A percentile compares a stretch with the other conserved stretches of the same genome.
These are phyloP conservation scores for Tribolium castaneum DNA, from an alignment of 1,140 invertebrate species.

Conservation along the genomic window DNA sequence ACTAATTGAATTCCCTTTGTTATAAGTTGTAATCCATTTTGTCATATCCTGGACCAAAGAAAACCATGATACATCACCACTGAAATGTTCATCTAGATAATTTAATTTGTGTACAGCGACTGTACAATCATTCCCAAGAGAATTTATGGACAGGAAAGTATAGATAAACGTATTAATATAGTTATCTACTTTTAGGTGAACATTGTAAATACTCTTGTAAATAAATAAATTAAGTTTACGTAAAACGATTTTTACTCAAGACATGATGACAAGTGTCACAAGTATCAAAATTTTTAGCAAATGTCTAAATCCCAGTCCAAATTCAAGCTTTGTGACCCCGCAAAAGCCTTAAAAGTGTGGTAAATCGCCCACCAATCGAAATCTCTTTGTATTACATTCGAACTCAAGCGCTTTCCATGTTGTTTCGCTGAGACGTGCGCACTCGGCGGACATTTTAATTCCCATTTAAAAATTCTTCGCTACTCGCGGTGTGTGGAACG, in stretches of 20 bases:
- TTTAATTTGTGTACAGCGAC: slow-evolving; percentile 24
- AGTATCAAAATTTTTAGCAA: not conserved
- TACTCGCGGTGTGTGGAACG: slow-evolving; percentile 15
- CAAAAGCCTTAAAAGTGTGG: not conserved
- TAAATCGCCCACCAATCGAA: not conserved
- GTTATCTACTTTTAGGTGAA: slow-evolving; percentile 40
- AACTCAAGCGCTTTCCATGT: not conserved
- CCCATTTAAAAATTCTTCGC: slow-evolving; percentile 32
- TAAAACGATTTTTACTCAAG: not conserved
- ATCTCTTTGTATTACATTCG: not conserved
- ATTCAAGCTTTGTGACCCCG: not conserved
- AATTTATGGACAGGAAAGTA: slow-evolving; percentile 31
- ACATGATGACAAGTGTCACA: not conserved
- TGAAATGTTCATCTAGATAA: slow-evolving; percentile 42
- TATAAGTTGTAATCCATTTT: slow-evolving; percentile 13
- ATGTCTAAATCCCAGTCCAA: not conserved
- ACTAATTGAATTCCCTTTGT: slow-evolving; percentile 19
- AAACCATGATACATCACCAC: slow-evolving; percentile 34
- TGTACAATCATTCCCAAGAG: slow-evolving; percentile 42
- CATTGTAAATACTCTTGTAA: slow-evolving; percentile 44
- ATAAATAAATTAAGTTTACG: slow-evolving; percentile 38
- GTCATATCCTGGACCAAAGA: slow-evolving; percentile 37
- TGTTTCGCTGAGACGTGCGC: not conserved
- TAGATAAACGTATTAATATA: slow-evolving; percentile 24
- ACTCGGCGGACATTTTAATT: slow-evolving; percentile 4